Evolutionary conservation across 1,140 invertebrate species (phyloP).

Genomic region (Heliothis subflexa): DNA sequence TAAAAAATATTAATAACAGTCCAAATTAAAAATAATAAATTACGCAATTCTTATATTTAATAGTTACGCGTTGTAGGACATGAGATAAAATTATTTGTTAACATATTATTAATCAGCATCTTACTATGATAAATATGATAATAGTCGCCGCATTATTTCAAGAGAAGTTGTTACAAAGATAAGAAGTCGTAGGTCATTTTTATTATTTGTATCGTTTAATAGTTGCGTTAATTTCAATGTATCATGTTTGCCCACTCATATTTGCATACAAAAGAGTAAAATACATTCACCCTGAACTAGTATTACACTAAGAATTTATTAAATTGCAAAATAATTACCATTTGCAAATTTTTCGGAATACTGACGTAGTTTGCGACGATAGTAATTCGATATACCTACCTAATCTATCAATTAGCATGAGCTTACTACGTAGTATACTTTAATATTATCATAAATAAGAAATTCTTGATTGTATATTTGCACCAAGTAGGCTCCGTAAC

Average conservation of each 20-base stretch:
- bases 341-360: slow-evolving; percentile 8
- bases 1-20: too few relatives aligned
- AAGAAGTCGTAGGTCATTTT: slow-evolving; percentile 20
- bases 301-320: neutral
- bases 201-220: neutral
- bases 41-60: neutral
- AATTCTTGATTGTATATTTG: too few relatives aligned
- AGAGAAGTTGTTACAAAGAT: neutral
- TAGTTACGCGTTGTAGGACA: neutral
- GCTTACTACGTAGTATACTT: neutral
- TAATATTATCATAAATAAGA: too few relatives aligned
- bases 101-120: slow-evolving; percentile 16
- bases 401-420: neutral
- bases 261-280: slow-evolving; percentile 37
- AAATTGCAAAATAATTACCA: slow-evolving; percentile 5
- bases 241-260: neutral
- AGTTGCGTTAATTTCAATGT: slow-evolving; percentile 6
- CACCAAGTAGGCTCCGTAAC: too few relatives aligned
- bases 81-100: slow-evolving; percentile 29
- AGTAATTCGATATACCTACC: neutral
- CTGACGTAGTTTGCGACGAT: neutral
- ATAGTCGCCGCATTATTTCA: neutral
- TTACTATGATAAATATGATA: neutral
- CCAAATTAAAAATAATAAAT: neutral
- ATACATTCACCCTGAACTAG: slow-evolving; percentile 32